Evolutionary conservation across 2,797 vertebrate genomes (phyloP).

Genomic region (Adelosebastes latens): DNA sequence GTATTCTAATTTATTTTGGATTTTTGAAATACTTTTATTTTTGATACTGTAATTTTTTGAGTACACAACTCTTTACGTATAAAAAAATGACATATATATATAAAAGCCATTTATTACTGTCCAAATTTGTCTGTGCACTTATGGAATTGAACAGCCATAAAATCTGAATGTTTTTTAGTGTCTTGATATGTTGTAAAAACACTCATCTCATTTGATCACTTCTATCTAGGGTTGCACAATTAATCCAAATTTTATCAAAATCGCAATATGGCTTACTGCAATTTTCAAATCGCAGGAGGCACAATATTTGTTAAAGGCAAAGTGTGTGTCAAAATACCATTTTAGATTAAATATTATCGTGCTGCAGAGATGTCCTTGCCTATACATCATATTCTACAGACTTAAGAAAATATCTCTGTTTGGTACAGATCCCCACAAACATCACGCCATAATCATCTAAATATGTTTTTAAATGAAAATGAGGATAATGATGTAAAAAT

Average conservation of each 20-base stretch:
- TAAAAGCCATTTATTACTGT: slow-evolving; percentile 43
- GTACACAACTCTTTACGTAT: slow-evolving; percentile 28
- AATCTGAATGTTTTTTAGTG: slow-evolving; percentile 5
- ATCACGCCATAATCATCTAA: not conserved
- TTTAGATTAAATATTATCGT: not conserved
- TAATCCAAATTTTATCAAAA: not conserved
- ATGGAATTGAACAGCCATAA: slow-evolving; percentile 22
- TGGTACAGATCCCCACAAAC: not conserved
- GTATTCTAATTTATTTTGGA: slow-evolving; percentile 66
- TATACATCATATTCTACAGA: not conserved
- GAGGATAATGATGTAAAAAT: not conserved
- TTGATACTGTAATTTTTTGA: slow-evolving; percentile 70
- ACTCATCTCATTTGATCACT: not conserved
- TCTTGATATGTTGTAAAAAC: slow-evolving; percentile 2
- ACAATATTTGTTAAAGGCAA: not conserved
- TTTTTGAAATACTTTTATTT: slow-evolving; percentile 66
- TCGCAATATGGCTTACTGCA: not conserved
- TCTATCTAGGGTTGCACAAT: not conserved
- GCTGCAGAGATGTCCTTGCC: not conserved
- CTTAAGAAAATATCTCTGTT: not conserved
- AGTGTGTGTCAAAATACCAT: not conserved
- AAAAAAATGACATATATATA: slow-evolving; percentile 32
- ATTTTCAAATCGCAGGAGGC: not conserved
- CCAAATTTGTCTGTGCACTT: slow-evolving; percentile 22
- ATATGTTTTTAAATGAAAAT: not conserved